Percentiles rank a stretch among this genome's conserved stretches.
phyloP scores from a whole-genome alignment of 1,140 invertebrate species.

The Calosoma granatense region DNA sequence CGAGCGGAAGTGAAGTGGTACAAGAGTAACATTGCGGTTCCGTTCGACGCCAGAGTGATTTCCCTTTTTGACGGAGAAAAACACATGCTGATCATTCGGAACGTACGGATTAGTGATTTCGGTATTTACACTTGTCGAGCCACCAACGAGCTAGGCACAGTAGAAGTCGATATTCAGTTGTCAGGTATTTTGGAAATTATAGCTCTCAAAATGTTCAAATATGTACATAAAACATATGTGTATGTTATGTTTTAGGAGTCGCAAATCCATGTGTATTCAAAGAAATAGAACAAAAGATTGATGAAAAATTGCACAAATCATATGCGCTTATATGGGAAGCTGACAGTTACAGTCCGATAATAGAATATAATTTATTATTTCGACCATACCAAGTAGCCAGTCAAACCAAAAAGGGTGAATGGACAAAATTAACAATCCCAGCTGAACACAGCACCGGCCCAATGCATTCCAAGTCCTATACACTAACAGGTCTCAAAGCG shows the following conservation, averaged over 20 bases:
- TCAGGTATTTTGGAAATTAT: slow-evolving; percentile 22
- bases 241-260: slow-evolving; percentile 38
- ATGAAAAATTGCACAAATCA: slow-evolving; percentile 33
- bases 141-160: slow-evolving; percentile 55
- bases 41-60: slow-evolving; percentile 45
- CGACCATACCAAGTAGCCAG: slow-evolving; percentile 35
- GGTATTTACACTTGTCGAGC: slow-evolving; percentile 69
- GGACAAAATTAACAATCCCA: slow-evolving; percentile 58
- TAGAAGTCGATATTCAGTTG: slow-evolving; percentile 30
- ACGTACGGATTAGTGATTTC: slow-evolving; percentile 57
- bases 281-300: slow-evolving; percentile 33
- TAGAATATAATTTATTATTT: slow-evolving; percentile 60
- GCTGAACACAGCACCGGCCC: slow-evolving; percentile 49
- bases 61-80: slow-evolving; percentile 44
- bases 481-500: slow-evolving; percentile 51
- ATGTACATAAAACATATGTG: no score
- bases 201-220: no score
- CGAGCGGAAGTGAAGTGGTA: slow-evolving; percentile 50
- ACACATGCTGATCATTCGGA: slow-evolving; percentile 56
- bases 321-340: slow-evolving; percentile 67
- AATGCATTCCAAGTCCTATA: slow-evolving; percentile 55
- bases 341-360: slow-evolving; percentile 62
- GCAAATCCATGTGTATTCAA: slow-evolving; percentile 51
- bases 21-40: slow-evolving; percentile 43
- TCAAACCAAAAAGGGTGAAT: slow-evolving; percentile 38